Conservation (phyloP, 2,113 vertebrate species). For the Notarius quadriscutis region DNA sequence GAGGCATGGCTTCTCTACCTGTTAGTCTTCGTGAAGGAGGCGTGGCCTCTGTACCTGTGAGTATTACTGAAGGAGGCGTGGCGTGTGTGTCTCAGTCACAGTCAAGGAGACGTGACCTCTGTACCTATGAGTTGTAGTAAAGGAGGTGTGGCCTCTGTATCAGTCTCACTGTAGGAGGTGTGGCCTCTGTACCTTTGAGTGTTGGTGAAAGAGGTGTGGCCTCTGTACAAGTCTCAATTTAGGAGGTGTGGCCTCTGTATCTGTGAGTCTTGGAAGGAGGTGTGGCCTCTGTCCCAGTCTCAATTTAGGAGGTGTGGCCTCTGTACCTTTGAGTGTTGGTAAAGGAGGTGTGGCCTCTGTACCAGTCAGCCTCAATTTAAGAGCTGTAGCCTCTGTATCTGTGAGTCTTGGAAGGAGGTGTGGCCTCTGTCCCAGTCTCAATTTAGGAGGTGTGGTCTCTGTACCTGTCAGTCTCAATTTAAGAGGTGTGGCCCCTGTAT, state of each 20-base stretch:
- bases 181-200: not conserved
- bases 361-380: not conserved
- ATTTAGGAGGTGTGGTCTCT: not conserved
- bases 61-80: not conserved
- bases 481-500: not conserved
- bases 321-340: too few species aligned
- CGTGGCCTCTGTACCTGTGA: not conserved
- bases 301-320: not conserved
- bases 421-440: not conserved
- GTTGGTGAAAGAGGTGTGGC: not conserved
- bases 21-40: too few species aligned
- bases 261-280: too few species aligned
- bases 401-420: not conserved
- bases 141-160: not conserved
- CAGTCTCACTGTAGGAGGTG: not conserved
- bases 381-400: not conserved
- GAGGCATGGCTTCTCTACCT: not conserved
- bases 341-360: not conserved
- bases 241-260: not conserved
- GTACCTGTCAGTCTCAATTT: rapidly evolving
- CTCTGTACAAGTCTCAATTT: rapidly evolving
- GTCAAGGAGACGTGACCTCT: not conserved
- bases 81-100: not conserved
- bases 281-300: too few species aligned
- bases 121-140: not conserved